phyloP scores from a whole-genome alignment of 2,888 invertebrate genomes.

The Poecilobothrus nobilitatus region DNA sequence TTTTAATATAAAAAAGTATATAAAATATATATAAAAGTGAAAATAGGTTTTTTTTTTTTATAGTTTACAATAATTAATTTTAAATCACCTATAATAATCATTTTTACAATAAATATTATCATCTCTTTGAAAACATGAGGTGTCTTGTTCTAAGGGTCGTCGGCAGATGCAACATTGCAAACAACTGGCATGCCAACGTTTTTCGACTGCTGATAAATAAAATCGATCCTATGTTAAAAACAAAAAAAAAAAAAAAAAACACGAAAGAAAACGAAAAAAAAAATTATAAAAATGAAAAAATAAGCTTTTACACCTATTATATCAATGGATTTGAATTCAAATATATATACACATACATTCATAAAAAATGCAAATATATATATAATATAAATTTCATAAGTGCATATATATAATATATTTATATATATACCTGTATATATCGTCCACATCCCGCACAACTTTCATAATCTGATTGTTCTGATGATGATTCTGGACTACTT shows the following conservation, averaged over 20 bases:
- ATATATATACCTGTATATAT: constrained; percentile 53
- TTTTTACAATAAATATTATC: constrained; percentile 94
- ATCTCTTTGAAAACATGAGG: constrained; percentile 86
- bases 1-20: constrained; percentile 20
- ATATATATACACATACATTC: neutral
- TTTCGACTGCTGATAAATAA: constrained; percentile 84
- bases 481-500: constrained; percentile 43
- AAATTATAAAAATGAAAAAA: too few relatives aligned
- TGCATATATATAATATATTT: neutral
- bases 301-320: neutral
- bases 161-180: constrained; percentile 86
- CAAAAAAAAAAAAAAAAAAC: constrained; percentile 20
- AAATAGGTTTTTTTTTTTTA: constrained; percentile 6
- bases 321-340: neutral
- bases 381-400: neutral
- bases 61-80: neutral
- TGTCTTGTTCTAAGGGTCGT: constrained; percentile 79
- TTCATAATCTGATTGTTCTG: constrained; percentile 39
- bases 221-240: constrained; percentile 58
- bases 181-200: constrained; percentile 88
- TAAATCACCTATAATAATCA: constrained; percentile 83
- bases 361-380: neutral
- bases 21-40: too few relatives aligned
- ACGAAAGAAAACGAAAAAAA: too few relatives aligned
- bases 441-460: constrained; percentile 82